Evolutionary conservation across 2,113 vertebrate species (phyloP), one percentile per base, ranked within the genome.

Genomic region (Megaceryle torquata): DNA sequence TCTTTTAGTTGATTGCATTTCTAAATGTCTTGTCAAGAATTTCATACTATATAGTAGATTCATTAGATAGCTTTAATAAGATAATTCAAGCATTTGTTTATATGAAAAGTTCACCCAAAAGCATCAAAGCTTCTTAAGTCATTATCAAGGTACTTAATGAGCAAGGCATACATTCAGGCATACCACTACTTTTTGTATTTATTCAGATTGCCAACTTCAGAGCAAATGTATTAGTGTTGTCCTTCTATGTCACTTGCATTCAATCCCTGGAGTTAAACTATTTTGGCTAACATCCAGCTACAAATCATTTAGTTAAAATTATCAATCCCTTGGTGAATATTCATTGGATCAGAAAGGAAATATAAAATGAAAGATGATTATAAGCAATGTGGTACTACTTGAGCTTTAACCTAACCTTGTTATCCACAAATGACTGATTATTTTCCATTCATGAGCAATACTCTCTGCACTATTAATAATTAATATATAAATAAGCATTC

Each of bases 321-420:
- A 95, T 95, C 48, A 93, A 92, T 97, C 96, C 95, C 97, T 97
- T 97, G 82, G 78, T 93, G 90, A 98, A 97, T 97, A 97, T 97
- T 98, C 95, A 96, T 91, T 81, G 67, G 75, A 96, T 92, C 53
- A 90, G 87, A 94, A 91, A 90, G 50, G 19, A 97, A 88, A 98
- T 91, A 92, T 67, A 91, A 97, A 78, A 83, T 79, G 88, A 96
- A 92, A 95, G 91, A 96, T 85, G 72, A 95, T 96, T 83, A 93
- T 20, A 94, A 88, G 46, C 65, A 94, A 81, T 28, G 84, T 97
- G 78, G 82, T 85, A 25, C 85, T 94, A 75, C 65, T 96, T 94
- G 86, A 81, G 64, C 97, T 95, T 97, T 97, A 93, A 95, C 68
- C 68, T 93, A 89, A 92, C 43, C 82, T 93, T 94, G 21, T 86